A percentile compares a stretch with the other conserved stretches of the same genome.
These are phyloP conservation scores for Zaprionus obscuricornis DNA, from an alignment of 2,888 invertebrate species.

Conservation along the genomic window DNA sequence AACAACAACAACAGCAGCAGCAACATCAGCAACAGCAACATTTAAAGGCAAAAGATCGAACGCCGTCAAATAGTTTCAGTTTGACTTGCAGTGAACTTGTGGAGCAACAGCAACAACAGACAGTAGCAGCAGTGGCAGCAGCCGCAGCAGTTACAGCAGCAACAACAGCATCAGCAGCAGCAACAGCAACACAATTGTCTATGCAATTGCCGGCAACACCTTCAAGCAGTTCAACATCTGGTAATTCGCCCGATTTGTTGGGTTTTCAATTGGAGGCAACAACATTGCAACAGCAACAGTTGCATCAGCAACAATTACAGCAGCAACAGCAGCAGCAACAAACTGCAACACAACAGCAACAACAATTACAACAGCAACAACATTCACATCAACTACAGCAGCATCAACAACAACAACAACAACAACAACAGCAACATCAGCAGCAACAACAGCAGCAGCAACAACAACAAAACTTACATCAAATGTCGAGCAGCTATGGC, in stretches of 20 bases:
- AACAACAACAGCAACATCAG: conserved; percentile 2
- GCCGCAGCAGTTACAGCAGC: conserved; percentile 23
- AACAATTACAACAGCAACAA: conserved; percentile 34
- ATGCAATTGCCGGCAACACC: conserved; percentile 69
- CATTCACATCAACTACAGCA: conserved; percentile 33
- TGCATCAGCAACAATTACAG: conserved; percentile 37
- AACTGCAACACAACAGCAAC: conserved; percentile 11
- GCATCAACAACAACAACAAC: conserved; percentile 20
- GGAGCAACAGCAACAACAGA: conserved; percentile 45
- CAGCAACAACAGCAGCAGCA: conserved; percentile 37
- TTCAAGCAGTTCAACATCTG: conserved; percentile 76
- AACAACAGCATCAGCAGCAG: neutral
- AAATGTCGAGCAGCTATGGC: conserved; percentile 40
- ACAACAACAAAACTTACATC: conserved; percentile 40
- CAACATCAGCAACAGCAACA: conserved; percentile 43
- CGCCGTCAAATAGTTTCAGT: conserved; percentile 34
- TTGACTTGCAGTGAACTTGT: conserved; percentile 55
- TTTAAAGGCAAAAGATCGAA: conserved; percentile 48
- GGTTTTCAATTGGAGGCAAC: conserved; percentile 62
- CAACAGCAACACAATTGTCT: conserved; percentile 43
- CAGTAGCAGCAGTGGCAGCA: conserved; percentile 30
- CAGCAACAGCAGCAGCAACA: conserved; percentile 46
- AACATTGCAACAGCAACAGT: conserved; percentile 48
- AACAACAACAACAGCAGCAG: conserved; percentile 55
- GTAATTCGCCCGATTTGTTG: conserved; percentile 80